Percentiles rank a stretch among this genome's conserved stretches.
Evolutionary conservation across 2,888 invertebrate species (phyloP).

Genomic region (Pollenia angustigena): DNA sequence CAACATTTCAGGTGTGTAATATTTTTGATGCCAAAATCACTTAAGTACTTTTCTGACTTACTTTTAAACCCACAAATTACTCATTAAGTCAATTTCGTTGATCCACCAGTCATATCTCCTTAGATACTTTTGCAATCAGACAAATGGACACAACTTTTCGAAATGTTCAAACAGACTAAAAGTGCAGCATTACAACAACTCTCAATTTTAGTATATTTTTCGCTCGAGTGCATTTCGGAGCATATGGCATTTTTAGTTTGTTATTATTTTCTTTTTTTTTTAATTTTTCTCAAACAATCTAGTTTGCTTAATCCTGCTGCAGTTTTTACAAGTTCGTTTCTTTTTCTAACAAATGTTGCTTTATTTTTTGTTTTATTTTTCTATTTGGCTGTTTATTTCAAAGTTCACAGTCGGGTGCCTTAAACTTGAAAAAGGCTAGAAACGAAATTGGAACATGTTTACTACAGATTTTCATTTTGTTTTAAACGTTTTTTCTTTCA

Average conservation of each 20-base stretch:
- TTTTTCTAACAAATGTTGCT: slow-evolving; percentile 59
- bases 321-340: slow-evolving; percentile 42
- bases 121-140: slow-evolving; percentile 17
- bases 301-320: slow-evolving; percentile 51
- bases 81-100: neutral
- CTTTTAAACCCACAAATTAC: too few relatives aligned
- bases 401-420: slow-evolving; percentile 70
- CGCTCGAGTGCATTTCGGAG: slow-evolving; percentile 56
- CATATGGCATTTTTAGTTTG: slow-evolving; percentile 64
- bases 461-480: slow-evolving; percentile 42
- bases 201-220: slow-evolving; percentile 62
- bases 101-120: neutral
- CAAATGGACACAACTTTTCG: slow-evolving; percentile 18
- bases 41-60: too few relatives aligned
- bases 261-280: slow-evolving; percentile 14
- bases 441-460: slow-evolving; percentile 59
- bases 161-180: slow-evolving; percentile 1
- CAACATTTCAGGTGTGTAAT: too few relatives aligned
- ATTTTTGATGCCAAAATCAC: too few relatives aligned
- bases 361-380: slow-evolving; percentile 25
- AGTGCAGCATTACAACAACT: slow-evolving; percentile 17
- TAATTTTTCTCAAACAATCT: slow-evolving; percentile 24
- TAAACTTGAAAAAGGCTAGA: slow-evolving; percentile 67
- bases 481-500: slow-evolving; percentile 12
- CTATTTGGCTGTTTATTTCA: slow-evolving; percentile 19